A percentile compares a stretch with the other conserved stretches of the same genome.
Conservation (phyloP, 2,797 vertebrate species). For the Urocyon cinereoargenteus region DNA sequence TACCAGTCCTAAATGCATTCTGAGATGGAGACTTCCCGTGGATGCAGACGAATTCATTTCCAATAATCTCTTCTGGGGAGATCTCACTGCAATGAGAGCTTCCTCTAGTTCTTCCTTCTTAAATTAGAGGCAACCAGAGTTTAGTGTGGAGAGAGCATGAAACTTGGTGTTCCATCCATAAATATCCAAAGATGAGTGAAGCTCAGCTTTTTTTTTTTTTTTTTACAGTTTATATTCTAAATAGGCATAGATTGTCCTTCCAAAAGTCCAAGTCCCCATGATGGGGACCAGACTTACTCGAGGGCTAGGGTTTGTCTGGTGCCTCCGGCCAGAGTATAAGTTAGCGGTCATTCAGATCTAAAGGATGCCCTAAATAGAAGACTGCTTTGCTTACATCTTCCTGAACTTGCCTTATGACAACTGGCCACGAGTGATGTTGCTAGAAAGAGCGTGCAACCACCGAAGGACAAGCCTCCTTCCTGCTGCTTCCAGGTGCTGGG, state of each 20-base stretch:
- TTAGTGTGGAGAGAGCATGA: not conserved
- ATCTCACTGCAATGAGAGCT: not conserved
- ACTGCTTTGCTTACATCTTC: not conserved
- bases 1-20: not conserved
- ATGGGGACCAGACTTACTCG: not conserved
- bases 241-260: not conserved
- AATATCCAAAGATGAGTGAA: not conserved
- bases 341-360: not conserved
- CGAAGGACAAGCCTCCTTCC: not conserved
- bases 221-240: not conserved
- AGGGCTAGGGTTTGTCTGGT: not conserved
- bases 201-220: not conserved
- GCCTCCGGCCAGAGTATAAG: not conserved
- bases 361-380: not conserved
- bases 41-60: not conserved
- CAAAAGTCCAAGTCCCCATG: not conserved
- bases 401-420: not conserved
- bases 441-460: not conserved
- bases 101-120: not conserved
- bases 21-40: not conserved
- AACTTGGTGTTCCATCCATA: not conserved
- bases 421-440: not conserved
- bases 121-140: not conserved
- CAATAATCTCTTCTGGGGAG: not conserved
- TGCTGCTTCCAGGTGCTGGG: not conserved